A percentile compares a stretch with the other conserved stretches of the same genome.
These are phyloP conservation scores for Lerista edwardsae DNA, from an alignment of 2,797 vertebrate genomes.

Conservation along the genomic window DNA sequence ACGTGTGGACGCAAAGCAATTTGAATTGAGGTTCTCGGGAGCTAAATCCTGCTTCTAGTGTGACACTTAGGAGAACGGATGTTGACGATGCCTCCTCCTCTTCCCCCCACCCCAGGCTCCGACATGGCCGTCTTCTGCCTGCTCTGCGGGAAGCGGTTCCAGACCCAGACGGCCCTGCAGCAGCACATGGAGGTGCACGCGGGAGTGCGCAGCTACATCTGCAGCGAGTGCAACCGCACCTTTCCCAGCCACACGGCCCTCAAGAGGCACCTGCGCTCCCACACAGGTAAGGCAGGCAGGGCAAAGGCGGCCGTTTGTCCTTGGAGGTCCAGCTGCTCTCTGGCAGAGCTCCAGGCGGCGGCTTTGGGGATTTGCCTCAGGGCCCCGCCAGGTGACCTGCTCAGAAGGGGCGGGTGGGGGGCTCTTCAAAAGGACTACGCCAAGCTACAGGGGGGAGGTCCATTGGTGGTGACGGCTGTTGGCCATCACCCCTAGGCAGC, in stretches of 20 bases:
- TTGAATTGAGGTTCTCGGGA: not conserved
- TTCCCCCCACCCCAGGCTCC: conserved; percentile 80
- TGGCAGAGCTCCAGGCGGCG: not conserved
- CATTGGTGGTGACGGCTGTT: not conserved
- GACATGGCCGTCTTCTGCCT: conserved; percentile 99
- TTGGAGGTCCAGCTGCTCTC: no score
- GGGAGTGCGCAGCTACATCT: conserved; percentile 97
- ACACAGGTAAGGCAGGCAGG: conserved; percentile 85
- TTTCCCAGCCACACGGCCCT: conserved; percentile 99
- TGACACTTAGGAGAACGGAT: not conserved
- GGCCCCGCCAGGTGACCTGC: not conserved
- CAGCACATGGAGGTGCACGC: conserved; percentile 99
- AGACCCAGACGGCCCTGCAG: conserved; percentile 98
- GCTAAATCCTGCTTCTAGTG: not conserved
- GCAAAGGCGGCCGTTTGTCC: not conserved
- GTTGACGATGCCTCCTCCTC: not conserved
- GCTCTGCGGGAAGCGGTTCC: conserved; percentile 97
- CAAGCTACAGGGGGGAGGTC: not conserved
- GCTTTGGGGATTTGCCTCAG: not conserved
- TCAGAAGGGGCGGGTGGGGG: no score
- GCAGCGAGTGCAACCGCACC: conserved; percentile 97
- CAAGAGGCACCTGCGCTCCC: conserved; percentile 96
- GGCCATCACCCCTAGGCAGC: not conserved
- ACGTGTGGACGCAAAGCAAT: not conserved
- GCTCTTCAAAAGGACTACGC: not conserved